A percentile compares a stretch with the other conserved stretches of the same genome.
phyloP scores from a whole-genome alignment of 2,888 invertebrate species.

The Epirrita christyi region DNA sequence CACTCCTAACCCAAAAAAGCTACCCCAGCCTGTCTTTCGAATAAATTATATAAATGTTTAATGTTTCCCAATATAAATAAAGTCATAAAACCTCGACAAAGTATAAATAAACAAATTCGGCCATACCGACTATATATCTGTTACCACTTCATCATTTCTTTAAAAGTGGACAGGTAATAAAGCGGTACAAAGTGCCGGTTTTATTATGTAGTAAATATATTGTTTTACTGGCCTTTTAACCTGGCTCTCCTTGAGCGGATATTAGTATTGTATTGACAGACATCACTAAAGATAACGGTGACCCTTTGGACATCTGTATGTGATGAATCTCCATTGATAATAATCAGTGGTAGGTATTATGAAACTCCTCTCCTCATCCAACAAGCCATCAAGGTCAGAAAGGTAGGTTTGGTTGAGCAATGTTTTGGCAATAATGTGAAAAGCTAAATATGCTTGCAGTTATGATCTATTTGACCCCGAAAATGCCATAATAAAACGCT shows the following conservation, averaged over 20 bases:
- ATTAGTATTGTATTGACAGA: too few species aligned
- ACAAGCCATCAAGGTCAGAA: too few species aligned
- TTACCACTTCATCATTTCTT: constrained; percentile 33
- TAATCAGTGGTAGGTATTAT: too few species aligned
- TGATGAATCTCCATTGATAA: too few species aligned
- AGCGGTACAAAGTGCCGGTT: constrained; percentile 18
- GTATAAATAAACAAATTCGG: constrained; percentile 24
- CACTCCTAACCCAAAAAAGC: background rate
- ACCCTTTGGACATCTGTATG: too few species aligned
- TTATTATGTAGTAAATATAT: constrained; percentile 20
- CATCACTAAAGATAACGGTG: too few species aligned
- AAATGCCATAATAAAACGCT: background rate
- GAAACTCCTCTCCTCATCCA: too few species aligned
- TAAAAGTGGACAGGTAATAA: constrained; percentile 33
- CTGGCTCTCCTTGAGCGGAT: constrained; percentile 3
- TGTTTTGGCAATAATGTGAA: too few species aligned
- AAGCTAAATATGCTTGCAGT: too few species aligned
- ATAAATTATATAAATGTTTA: background rate
- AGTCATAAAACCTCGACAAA: constrained; percentile 24
- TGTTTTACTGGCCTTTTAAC: constrained; percentile 16
- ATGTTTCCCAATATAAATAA: constrained; percentile 24
- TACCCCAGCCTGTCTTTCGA: background rate
- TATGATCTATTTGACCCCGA: background rate
- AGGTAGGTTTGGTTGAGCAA: too few species aligned
- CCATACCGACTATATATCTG: constrained; percentile 27